phyloP scores from a whole-genome alignment of 1,140 invertebrate species.

The Mylabris phalerata region DNA sequence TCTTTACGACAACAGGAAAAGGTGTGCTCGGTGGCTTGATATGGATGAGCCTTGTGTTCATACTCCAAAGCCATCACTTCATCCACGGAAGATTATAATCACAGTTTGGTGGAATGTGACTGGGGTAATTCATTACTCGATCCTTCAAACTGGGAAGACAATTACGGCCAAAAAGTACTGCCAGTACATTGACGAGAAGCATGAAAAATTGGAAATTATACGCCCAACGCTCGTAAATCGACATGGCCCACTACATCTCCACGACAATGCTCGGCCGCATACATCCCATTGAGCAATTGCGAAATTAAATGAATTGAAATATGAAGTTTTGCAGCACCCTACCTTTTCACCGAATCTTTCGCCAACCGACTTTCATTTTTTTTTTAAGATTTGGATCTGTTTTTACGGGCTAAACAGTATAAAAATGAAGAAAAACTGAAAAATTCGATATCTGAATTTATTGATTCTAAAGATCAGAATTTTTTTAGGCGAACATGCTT shows the following conservation, averaged over 20 bases:
- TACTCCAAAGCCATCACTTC: not conserved
- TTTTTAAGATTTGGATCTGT: no score
- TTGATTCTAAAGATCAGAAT: no score
- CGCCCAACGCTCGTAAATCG: not conserved
- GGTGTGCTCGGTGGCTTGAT: not conserved
- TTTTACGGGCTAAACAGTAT: no score
- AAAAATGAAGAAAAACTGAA: no score
- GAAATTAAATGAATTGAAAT: slow-evolving; percentile 1
- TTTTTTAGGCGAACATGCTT: no score
- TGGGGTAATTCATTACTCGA: not conserved
- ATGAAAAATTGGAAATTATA: not conserved
- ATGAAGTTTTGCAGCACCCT: not conserved
- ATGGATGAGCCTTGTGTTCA: not conserved
- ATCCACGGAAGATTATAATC: no score
- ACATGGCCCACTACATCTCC: not conserved
- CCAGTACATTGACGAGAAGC: not conserved
- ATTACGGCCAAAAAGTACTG: not conserved
- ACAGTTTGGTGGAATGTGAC: slow-evolving; percentile 1
- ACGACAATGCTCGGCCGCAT: not conserved
- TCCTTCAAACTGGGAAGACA: not conserved
- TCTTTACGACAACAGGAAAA: no score
- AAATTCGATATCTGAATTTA: no score
- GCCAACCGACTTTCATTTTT: no score
- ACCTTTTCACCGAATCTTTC: not conserved
- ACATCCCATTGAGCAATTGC: not conserved